Percentiles rank a stretch among this genome's conserved stretches.
Evolutionary conservation across 2,113 vertebrate species (phyloP).

Genomic region (Pedetes capensis): DNA sequence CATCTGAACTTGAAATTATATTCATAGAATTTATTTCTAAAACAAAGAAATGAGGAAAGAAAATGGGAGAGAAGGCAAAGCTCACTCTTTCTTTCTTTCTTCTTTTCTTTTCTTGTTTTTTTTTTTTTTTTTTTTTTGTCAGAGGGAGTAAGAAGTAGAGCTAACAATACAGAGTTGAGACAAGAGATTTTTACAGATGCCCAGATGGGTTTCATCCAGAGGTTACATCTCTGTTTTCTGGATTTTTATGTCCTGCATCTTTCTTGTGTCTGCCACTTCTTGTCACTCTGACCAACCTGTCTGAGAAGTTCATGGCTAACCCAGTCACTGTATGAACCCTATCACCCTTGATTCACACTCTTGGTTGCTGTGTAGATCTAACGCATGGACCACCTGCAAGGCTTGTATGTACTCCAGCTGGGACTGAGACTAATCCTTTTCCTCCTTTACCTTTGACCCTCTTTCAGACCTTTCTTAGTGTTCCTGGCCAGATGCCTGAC

Average conservation of each 20-base stretch:
- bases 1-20: slow-evolving; percentile 9
- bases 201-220: background rate
- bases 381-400: background rate
- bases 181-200: background rate
- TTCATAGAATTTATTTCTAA: background rate
- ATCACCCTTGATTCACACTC: background rate
- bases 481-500: slow-evolving; percentile 65
- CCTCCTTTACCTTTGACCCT: slow-evolving; percentile 26
- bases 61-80: background rate
- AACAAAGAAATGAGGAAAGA: slow-evolving; percentile 10
- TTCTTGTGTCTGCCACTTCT: background rate
- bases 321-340: background rate
- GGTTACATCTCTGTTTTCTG: background rate
- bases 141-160: no score
- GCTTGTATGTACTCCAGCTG: slow-evolving; percentile 18
- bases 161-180: background rate
- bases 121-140: no score
- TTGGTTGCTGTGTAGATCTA: background rate
- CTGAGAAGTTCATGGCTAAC: background rate
- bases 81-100: no score
- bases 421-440: background rate
- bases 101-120: no score
- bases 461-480: slow-evolving; percentile 49
- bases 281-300: background rate
- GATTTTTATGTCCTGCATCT: background rate